phyloP scores from a whole-genome alignment of 2,888 invertebrate genomes.

The Yponomeuta evonymella region DNA sequence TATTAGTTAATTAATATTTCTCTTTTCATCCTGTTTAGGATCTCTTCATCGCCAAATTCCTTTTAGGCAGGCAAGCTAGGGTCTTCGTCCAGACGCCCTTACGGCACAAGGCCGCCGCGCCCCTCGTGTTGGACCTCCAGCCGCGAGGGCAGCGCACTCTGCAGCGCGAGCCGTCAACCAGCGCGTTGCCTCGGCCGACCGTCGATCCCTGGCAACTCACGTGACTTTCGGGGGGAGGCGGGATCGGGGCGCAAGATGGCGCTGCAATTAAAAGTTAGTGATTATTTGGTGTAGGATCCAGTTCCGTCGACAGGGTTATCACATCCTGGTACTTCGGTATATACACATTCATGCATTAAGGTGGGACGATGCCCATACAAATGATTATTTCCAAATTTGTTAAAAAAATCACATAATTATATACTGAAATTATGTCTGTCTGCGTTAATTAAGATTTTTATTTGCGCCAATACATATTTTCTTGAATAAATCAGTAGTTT shows the following conservation, averaged over 20 bases:
- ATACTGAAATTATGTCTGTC: too few relatives aligned
- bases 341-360: too few relatives aligned
- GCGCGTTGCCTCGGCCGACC: constrained; percentile 29
- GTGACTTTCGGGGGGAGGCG: constrained; percentile 48
- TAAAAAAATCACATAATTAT: too few relatives aligned
- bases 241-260: constrained; percentile 42
- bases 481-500: too few relatives aligned
- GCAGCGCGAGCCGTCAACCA: constrained; percentile 57
- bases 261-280: constrained; percentile 23
- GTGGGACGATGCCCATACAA: too few relatives aligned
- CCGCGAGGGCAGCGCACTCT: constrained; percentile 49
- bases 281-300: neutral
- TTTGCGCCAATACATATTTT: too few relatives aligned
- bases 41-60: constrained; percentile 1
- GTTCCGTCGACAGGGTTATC: too few relatives aligned
- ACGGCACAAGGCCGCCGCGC: constrained; percentile 42
- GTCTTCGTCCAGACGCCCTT: constrained; percentile 52
- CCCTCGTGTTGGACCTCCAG: constrained; percentile 39
- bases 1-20: too few relatives aligned
- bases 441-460: too few relatives aligned
- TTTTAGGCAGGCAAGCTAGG: constrained; percentile 39
- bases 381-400: too few relatives aligned
- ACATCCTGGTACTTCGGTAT: too few relatives aligned
- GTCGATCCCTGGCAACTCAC: constrained; percentile 52
- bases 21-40: neutral